Evolutionary conservation across 2,797 vertebrate species (phyloP), one percentile per base, ranked within the genome.

Genomic region (Phaenicophaeus curvirostris): DNA sequence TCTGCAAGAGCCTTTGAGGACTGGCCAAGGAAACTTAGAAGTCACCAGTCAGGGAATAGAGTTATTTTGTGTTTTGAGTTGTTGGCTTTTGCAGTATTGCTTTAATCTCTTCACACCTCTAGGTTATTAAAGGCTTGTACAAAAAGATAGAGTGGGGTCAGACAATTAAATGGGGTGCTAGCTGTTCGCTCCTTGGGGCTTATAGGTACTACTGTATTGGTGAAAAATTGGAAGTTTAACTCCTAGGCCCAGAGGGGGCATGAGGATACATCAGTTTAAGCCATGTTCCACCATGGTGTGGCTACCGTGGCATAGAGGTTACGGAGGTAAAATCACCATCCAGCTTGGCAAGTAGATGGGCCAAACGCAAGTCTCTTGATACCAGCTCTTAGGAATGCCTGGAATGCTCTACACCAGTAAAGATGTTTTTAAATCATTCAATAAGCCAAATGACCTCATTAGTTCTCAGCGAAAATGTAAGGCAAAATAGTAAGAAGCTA

Each of bases 1-100:
- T 93, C 91, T 87, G 76, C 23, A 68, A 95, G 79, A 94, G 51
- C 62, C 82, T 95, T 95, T 96, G 93, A 96, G 87, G 76, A 39
- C 54, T 68, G 44, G 89, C 96, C 94, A 96, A 93, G 91, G 50
- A 85, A 91, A 89, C 66, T 75, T 51, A 87, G 72, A 85, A 89
- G 82, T 93, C 82, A 67, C 71, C 42, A 83, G 62, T 48, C 23
- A 24, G 59, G 73, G 91, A 91, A 76, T 23, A 71, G 75, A 61
- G 59, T 89, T 93, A 77, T 92, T 89, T 74, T 53, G 46, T 88
- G 13, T 72, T 84, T 74, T 51, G 68, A 82, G 72, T 77, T 79
- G 54, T 53, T 93, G 63, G 51, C 54, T 85, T 90, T 81, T 78
- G 37, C 77, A 84, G 51, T 59, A 37, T 85, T 84, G 44, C 87